phyloP scores from a whole-genome alignment of 1,140 invertebrate species.

The Neodiprion lecontei region DNA sequence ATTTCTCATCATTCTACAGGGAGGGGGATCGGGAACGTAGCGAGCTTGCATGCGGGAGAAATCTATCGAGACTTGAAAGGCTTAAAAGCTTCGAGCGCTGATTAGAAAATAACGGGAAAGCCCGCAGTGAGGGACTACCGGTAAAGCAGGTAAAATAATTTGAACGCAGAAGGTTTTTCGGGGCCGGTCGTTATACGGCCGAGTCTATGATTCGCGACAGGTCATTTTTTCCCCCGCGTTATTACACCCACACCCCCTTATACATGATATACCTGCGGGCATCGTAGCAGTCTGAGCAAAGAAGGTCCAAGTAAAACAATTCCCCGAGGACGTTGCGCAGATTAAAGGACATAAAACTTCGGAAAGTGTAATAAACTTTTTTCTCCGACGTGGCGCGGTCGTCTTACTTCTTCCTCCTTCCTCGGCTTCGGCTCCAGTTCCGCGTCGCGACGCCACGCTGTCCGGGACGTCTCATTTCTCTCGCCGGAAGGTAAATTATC shows the following conservation, averaged over 20 bases:
- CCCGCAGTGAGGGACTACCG: background rate
- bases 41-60: background rate
- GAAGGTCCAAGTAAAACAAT: conserved; percentile 35
- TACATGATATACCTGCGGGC: no score
- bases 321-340: conserved; percentile 35
- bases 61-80: background rate
- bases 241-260: no score
- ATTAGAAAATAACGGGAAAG: conserved; percentile 4
- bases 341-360: conserved; percentile 46
- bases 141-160: background rate
- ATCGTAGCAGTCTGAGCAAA: conserved; percentile 12
- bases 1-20: no score
- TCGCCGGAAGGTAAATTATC: background rate
- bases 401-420: background rate
- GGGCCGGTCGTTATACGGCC: background rate
- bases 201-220: conserved; percentile 2
- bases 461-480: conserved; percentile 4
- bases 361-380: conserved; percentile 22
- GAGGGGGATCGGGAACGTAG: no score
- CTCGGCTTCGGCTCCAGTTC: background rate
- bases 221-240: no score
- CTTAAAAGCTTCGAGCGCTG: background rate
- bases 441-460: background rate
- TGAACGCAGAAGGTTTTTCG: background rate
- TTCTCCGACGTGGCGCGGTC: background rate